Conservation (phyloP, 2,888 invertebrate genomes). For the Selenia dentaria region DNA sequence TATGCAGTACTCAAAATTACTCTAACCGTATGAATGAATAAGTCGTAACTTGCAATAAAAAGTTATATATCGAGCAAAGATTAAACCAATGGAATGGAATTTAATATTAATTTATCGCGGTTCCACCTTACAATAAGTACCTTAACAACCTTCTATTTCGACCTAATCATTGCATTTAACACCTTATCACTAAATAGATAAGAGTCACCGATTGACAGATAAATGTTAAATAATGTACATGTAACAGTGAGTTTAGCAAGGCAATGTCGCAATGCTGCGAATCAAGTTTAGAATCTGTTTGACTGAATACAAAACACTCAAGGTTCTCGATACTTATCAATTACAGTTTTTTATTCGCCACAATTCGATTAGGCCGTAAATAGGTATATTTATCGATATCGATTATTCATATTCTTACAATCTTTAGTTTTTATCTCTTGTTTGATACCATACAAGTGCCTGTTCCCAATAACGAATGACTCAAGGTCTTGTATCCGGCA, state of each 20-base stretch:
- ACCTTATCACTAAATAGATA: constrained; percentile 27
- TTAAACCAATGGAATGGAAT: neutral
- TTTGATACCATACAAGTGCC: neutral
- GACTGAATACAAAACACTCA: constrained; percentile 47
- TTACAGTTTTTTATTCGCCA: constrained; percentile 36
- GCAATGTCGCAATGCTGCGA: constrained; percentile 53
- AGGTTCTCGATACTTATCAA: constrained; percentile 58
- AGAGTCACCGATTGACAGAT: constrained; percentile 20
- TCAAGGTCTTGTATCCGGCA: constrained; percentile 8
- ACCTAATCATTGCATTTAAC: constrained; percentile 20
- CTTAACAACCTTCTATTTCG: constrained; percentile 30
- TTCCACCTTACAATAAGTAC: constrained; percentile 20
- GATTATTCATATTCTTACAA: constrained; percentile 11
- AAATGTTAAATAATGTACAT: constrained; percentile 2
- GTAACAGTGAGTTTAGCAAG: constrained; percentile 34
- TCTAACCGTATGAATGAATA: too few relatives aligned
- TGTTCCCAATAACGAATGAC: neutral
- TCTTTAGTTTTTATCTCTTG: constrained; percentile 6
- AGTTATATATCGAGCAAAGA: neutral
- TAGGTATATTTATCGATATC: constrained; percentile 22
- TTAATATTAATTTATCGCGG: constrained; percentile 9
- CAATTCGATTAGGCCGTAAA: constrained; percentile 35
- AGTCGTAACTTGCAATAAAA: neutral
- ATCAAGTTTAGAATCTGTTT: constrained; percentile 56
- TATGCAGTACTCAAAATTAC: too few relatives aligned